phyloP scores from a whole-genome alignment of 2,797 vertebrate genomes.

The Paramormyrops hopkinsi region DNA sequence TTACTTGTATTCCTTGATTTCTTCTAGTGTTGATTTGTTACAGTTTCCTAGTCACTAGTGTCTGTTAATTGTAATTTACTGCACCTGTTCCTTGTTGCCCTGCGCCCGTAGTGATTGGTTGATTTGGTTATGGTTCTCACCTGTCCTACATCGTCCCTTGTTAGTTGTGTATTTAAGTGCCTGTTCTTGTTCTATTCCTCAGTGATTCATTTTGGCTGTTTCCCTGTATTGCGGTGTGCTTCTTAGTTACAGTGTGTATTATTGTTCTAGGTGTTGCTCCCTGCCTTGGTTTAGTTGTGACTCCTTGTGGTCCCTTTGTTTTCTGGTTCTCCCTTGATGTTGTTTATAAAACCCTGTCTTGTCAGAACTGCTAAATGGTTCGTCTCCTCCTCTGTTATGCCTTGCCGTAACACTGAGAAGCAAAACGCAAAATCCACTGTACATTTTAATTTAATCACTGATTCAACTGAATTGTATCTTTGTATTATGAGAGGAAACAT shows the following conservation, averaged over 20 bases:
- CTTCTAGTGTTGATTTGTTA: background rate
- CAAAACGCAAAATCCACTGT: background rate
- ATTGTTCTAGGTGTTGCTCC: background rate
- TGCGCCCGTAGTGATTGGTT: background rate
- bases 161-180: background rate
- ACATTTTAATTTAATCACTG: background rate
- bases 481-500: background rate
- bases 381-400: background rate
- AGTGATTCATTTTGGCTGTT: background rate
- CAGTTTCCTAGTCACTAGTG: background rate
- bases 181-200: background rate
- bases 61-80: background rate
- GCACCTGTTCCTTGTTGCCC: background rate
- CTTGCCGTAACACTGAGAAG: background rate
- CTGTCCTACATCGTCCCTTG: background rate
- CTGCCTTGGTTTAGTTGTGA: background rate
- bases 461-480: background rate
- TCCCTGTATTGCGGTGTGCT: background rate
- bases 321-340: background rate
- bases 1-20: background rate
- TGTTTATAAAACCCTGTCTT: background rate
- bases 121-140: background rate
- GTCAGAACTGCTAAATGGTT: background rate
- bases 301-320: background rate
- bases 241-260: background rate